Percentiles rank a stretch among this genome's conserved stretches.
Conservation (phyloP, 2,888 invertebrate genomes). For the Podabrus alpinus region DNA sequence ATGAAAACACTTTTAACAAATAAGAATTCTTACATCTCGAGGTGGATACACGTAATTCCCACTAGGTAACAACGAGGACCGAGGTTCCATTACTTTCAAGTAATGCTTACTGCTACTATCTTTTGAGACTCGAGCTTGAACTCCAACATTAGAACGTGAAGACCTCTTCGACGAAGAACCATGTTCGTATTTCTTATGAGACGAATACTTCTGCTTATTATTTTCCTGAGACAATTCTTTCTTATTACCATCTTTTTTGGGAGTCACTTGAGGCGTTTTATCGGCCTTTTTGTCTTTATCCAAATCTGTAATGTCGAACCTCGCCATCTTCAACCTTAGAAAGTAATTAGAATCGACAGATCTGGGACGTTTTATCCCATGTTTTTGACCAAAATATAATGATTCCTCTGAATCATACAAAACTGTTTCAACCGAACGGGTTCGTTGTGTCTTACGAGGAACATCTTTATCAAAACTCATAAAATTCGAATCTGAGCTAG, state of each 20-base stretch:
- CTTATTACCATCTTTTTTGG: constrained; percentile 12
- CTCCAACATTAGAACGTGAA: constrained; percentile 26
- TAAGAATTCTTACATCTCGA: constrained; percentile 46
- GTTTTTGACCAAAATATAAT: constrained; percentile 30
- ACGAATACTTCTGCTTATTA: constrained; percentile 17
- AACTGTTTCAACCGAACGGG: constrained; percentile 44
- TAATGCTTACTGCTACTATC: constrained; percentile 18
- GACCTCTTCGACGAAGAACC: constrained; percentile 7
- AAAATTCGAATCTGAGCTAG: constrained; percentile 43
- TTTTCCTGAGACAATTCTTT: constrained; percentile 21
- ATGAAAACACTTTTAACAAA: background rate
- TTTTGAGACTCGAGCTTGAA: constrained; percentile 29
- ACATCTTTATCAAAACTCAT: constrained; percentile 23
- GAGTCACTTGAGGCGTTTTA: background rate
- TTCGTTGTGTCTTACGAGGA: constrained; percentile 43
- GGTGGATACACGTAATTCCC: constrained; percentile 53
- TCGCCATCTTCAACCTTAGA: constrained; percentile 34
- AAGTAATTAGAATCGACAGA: constrained; percentile 43
- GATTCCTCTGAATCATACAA: constrained; percentile 32
- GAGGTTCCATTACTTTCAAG: constrained; percentile 33
- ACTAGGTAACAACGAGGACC: constrained; percentile 36
- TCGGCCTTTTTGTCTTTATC: background rate
- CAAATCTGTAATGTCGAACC: constrained; percentile 4
- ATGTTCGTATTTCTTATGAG: constrained; percentile 12
- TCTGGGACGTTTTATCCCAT: constrained; percentile 45